Evolutionary conservation across 2,888 invertebrate genomes (phyloP), one percentile per base, ranked within the genome.

Genomic region (Bombylius discolor): DNA sequence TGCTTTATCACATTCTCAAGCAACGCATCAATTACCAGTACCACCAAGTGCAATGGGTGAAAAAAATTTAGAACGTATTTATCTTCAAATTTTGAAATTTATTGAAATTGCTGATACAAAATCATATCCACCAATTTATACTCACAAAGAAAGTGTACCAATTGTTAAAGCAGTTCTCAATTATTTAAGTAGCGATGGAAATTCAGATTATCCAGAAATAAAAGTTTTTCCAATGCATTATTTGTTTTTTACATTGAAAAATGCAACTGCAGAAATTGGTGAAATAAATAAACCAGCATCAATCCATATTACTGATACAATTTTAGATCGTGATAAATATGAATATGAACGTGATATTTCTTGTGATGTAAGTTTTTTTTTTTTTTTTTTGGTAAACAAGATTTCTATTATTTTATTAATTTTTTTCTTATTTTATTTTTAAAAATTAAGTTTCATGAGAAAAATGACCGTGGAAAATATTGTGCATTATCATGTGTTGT

Each of bases 21-120:
- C 65, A 3, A 75, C 77, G 0, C 81, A 81, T 63, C 67, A 73
- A 55, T 65, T 81, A 48, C 71, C 70, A 1, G 59, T 72, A 33
- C 75, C 78, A 5, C 67, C 72, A 2, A 66, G 75, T 23, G 71
- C 72, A 2, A 62, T 71, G 6, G 52, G 52, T 8, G 55, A 55
- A 51, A 44, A 9, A 4, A 47, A 51, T n/a, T 39, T 32, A 12
- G 39, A 11, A 14, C 65, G 66, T 7, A 67, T 80, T 39, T 78
- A 74, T 56, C 36, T 62, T 0, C 70, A 72, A 5, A 63, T 80
- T 5, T 59, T 72, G 4, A 57, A 66, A 4, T 78, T 79, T 61
- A 59, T 79, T 12, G 60, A 64, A 31, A 6, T 50, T 8, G 62
- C 60, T 7, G 49, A 58, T 3, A 42, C 54, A 65, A 13, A 49